A percentile compares a stretch with the other conserved stretches of the same genome.
phyloP scores from a whole-genome alignment of 1,140 invertebrate genomes.

The Pogonognathellus flavescens region DNA sequence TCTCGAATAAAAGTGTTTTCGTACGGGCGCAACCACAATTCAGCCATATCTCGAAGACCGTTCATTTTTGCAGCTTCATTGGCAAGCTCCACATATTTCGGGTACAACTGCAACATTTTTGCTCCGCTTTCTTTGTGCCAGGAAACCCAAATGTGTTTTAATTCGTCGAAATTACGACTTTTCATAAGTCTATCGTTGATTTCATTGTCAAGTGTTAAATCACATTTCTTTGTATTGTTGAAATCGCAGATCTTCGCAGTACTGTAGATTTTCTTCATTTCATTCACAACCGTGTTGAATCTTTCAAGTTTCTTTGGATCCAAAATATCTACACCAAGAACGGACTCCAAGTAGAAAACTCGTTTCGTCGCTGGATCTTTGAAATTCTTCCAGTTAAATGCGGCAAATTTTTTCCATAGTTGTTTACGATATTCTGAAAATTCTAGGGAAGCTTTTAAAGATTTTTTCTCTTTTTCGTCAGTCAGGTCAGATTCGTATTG shows the following conservation, averaged over 20 bases:
- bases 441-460: not conserved
- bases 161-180: slow-evolving; percentile 69
- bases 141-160: slow-evolving; percentile 75
- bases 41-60: slow-evolving; percentile 26
- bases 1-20: slow-evolving; percentile 6
- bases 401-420: not conserved
- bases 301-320: not conserved
- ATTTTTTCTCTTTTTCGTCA: not conserved
- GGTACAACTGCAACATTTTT: slow-evolving; percentile 31
- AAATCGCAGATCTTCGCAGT: slow-evolving; percentile 84
- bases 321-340: not conserved
- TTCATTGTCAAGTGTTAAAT: slow-evolving; percentile 77
- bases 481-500: not conserved
- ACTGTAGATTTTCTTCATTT: slow-evolving; percentile 84
- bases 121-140: slow-evolving; percentile 69
- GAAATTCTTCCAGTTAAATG: slow-evolving; percentile 11
- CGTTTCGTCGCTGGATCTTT: not conserved
- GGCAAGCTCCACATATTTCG: slow-evolving; percentile 36
- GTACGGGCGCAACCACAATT: slow-evolving; percentile 77
- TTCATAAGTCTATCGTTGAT: not conserved
- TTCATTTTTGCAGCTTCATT: slow-evolving; percentile 42
- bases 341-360: not conserved
- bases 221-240: slow-evolving; percentile 77
- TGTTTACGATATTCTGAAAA: not conserved
- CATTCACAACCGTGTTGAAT: slow-evolving; percentile 54